Base-by-base conservation (phyloP, 2,797 vertebrate genomes). In the Erethizon dorsatum region DNA sequence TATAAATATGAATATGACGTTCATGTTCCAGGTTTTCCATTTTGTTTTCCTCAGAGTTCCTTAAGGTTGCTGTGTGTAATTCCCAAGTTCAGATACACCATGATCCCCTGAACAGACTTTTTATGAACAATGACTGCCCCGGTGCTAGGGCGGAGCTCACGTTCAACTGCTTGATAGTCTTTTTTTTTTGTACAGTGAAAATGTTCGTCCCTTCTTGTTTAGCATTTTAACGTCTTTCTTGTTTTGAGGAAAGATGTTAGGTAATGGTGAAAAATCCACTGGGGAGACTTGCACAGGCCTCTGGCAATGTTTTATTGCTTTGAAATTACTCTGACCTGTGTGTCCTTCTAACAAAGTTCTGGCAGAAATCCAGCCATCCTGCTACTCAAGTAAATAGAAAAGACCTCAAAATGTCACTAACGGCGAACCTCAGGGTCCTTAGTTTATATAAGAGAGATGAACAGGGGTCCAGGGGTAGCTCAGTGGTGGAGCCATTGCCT, bases 281-380 rank as follows among this genome's bases (percentile, higher is more conserved):
- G 73, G n/a, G 91, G 61, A 75, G 59, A 56, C 12, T 28, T 61
- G 0, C 0, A 0, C 11, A 61, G 80, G 10, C 87, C n/a, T 89
- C 54, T n/a, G 75, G 79, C 41, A 26, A 5, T 65, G 78, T 24
- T 94, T 97, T 57, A 41, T 91, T 71, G 83, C 41, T 92, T 92
- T 15, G 45, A 75, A 96, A 77, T 89, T 85, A 52, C 24, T 87
- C 26, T 94, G 54, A 52, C 71, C 24, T 31, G 14, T 7, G 17
- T 61, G 22, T 92, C 31, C 73, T 91, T 94, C 31, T 71, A 57
- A 78, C 65, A 93, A 63, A 50, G 17, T 85, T 92, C 78, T 92
- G 75, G 59, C 22, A 96, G 83, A 84, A 93, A 93, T 73, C 50
- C 61, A 37, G 1, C 26, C 31, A 86, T 75, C 82, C 52, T 84